Evolutionary conservation across 2,888 invertebrate genomes (phyloP), one percentile per base, ranked within the genome.

Genomic region (Galerucella nymphaeae): DNA sequence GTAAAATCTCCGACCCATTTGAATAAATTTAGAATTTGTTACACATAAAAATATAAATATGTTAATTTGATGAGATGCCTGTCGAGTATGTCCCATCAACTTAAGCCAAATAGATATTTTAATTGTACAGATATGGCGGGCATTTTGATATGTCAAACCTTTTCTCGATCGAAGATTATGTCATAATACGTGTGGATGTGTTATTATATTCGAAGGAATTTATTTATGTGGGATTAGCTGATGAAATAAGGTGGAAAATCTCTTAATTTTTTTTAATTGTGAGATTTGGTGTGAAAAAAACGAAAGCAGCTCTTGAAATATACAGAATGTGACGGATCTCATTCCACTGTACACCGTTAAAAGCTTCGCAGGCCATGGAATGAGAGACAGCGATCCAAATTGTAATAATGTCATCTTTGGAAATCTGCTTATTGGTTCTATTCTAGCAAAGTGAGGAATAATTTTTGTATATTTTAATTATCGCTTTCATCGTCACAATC

Each of bases 101-200:
- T 80, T 80, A 80, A 80, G 77, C 80, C 80, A 79, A 78, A 78
- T 66, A 75, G 76, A 81, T 81, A 80, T 80, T 81, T 81, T 81
- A 81, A 81, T 81, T 81, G 81, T 81, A 78, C 45, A 71, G 66
- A 66, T 70, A 68, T 72, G 75, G 76, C 79, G 71, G 80, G 79
- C 79, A 76, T 80, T 76, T 78, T 73, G 75, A 73, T 76, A 77
- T 74, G 79, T 80, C 80, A 80, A 77, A 79, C 79, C 77, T 67
- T 78, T 77, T 76, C 78, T 74, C 77, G 76, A 70, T 76, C 68
- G 71, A 75, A 81, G 81, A 81, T 81, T 81, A 81, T 80, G 81
- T 80, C 80, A 76, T 78, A 80, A 79, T 76, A 70, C 71, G 76
- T 79, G 78, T 79, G 71, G 75, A 72, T 69, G 68, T 30, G 70